These are phyloP conservation scores for Polypedilum vanderplanki DNA, from an alignment of 1,140 invertebrate genomes.

Conservation along the genomic window DNA sequence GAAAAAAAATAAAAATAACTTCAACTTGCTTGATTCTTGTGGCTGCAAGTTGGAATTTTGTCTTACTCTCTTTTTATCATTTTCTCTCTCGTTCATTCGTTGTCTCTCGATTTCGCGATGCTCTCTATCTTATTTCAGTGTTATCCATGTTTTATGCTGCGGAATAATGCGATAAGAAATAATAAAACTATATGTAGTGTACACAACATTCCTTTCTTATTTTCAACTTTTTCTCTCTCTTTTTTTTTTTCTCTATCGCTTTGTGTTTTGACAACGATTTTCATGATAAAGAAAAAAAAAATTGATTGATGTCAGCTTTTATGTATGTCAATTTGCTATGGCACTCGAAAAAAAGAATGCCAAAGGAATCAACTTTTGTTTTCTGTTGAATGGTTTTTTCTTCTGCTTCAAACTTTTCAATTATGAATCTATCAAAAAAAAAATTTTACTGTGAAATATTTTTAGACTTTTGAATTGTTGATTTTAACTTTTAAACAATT, in stretches of 20 bases:
- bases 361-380: too few relatives aligned
- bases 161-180: constrained; percentile 7
- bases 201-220: not conserved
- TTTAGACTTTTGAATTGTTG: too few relatives aligned
- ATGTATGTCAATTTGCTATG: too few relatives aligned
- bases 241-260: not conserved
- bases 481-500: too few relatives aligned
- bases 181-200: not conserved
- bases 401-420: too few relatives aligned
- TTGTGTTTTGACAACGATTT: not conserved
- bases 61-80: not conserved
- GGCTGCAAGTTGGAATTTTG: not conserved
- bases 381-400: too few relatives aligned
- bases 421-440: too few relatives aligned
- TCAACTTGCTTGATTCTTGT: not conserved
- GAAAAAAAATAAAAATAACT: not conserved
- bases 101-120: not conserved
- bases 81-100: not conserved
- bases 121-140: too few relatives aligned
- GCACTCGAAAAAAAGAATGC: too few relatives aligned
- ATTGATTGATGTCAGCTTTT: too few relatives aligned
- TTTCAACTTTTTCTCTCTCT: not conserved
- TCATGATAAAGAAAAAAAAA: too few relatives aligned
- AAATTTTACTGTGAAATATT: too few relatives aligned
- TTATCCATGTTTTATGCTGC: not conserved